Conservation (phyloP, 2,113 vertebrate species). For the Triplophysa siluroides region DNA sequence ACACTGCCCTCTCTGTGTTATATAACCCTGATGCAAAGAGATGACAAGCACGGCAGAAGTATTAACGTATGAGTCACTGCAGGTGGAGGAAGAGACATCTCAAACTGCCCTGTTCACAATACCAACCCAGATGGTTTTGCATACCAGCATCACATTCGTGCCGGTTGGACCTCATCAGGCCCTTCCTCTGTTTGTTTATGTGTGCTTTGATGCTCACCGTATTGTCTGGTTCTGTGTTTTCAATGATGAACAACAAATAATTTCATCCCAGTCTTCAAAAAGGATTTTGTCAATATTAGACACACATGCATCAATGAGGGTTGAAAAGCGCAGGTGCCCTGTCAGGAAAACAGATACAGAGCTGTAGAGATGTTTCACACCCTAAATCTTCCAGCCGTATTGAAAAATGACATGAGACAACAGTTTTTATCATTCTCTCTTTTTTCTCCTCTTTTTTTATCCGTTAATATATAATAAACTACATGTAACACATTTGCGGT, state of each 20-base stretch:
- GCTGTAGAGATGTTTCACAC: neutral
- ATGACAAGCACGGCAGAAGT: conserved; percentile 30
- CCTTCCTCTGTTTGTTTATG: neutral
- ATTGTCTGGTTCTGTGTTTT: neutral
- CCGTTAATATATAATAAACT: no score
- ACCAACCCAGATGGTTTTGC: neutral
- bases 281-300: neutral
- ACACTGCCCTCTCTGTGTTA: conserved; percentile 30
- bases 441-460: no score
- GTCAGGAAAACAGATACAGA: neutral
- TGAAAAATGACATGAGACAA: neutral
- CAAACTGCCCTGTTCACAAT: neutral
- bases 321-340: conserved; percentile 28
- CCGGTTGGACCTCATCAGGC: neutral
- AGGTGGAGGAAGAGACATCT: conserved; percentile 26
- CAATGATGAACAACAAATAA: neutral
- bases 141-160: neutral
- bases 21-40: conserved; percentile 35
- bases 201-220: neutral
- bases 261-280: neutral
- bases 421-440: no score
- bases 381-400: neutral
- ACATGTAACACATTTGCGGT: no score
- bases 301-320: conserved; percentile 4
- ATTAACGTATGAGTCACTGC: conserved; percentile 42